These are phyloP conservation scores for Sebastes miniatus DNA, from an alignment of 2,797 vertebrate genomes.

Conservation along the genomic window DNA sequence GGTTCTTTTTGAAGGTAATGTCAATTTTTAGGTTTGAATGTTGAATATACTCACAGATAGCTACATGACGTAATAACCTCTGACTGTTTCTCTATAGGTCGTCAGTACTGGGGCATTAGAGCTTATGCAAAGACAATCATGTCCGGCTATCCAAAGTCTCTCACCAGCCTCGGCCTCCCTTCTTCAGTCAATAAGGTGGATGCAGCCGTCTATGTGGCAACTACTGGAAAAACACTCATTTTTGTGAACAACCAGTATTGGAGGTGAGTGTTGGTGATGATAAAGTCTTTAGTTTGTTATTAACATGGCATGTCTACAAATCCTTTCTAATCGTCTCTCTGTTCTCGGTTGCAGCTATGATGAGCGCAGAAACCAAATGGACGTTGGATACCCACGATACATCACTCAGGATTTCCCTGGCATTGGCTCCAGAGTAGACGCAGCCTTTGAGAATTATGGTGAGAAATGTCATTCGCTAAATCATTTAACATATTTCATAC, in stretches of 20 bases:
- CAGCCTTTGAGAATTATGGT: slow-evolving; percentile 85
- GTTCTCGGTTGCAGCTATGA: slow-evolving; percentile 64
- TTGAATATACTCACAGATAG: not conserved
- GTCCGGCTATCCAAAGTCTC: slow-evolving; percentile 74
- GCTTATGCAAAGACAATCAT: slow-evolving; percentile 47
- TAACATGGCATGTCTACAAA: not conserved
- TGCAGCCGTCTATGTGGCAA: slow-evolving; percentile 77
- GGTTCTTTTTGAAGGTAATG: slow-evolving; percentile 74
- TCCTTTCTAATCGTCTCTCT: not conserved
- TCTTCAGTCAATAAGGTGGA: slow-evolving; percentile 76
- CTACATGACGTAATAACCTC: not conserved
- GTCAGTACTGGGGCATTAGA: slow-evolving; percentile 81
- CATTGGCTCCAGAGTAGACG: slow-evolving; percentile 82
- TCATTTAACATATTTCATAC: not conserved
- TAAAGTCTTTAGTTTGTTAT: not conserved
- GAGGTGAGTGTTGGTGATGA: slow-evolving; percentile 76
- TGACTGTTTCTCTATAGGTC: slow-evolving; percentile 65
- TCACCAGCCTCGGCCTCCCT: slow-evolving; percentile 81
- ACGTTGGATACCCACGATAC: slow-evolving; percentile 63
- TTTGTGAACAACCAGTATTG: slow-evolving; percentile 82
- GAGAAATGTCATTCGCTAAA: slow-evolving; percentile 38
- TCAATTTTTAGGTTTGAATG: not conserved
- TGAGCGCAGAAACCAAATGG: slow-evolving; percentile 63
- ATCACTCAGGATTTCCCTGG: slow-evolving; percentile 75
- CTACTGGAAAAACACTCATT: slow-evolving; percentile 77